A percentile compares a stretch with the other conserved stretches of the same genome.
Evolutionary conservation across 2,797 vertebrate genomes (phyloP).

Genomic region (Arctocebus calabarensis): DNA sequence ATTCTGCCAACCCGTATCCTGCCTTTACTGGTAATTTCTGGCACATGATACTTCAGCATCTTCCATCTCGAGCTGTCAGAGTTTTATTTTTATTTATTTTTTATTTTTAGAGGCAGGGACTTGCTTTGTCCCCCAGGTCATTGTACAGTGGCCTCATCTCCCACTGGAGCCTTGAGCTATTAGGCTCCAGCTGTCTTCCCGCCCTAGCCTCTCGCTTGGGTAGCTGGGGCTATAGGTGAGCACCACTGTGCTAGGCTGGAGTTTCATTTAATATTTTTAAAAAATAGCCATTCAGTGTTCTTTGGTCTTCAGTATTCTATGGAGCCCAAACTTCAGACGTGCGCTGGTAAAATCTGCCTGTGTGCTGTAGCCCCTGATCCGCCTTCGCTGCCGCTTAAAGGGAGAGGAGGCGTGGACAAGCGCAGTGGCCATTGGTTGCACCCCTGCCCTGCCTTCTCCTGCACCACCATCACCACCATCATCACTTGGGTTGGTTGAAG

Average conservation of each 20-base stretch:
- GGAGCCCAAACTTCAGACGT: background rate
- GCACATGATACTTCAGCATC: background rate
- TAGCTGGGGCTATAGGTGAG: background rate
- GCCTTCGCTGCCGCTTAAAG: background rate
- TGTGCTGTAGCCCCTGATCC: too few relatives aligned
- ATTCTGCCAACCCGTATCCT: background rate
- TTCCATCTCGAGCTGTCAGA: background rate
- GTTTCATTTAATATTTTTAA: background rate
- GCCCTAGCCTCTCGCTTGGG: background rate
- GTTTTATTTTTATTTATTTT: background rate
- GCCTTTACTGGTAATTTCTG: background rate
- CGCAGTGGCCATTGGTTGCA: too few relatives aligned
- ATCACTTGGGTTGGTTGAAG: too few relatives aligned
- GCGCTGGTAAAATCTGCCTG: background rate
- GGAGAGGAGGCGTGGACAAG: background rate
- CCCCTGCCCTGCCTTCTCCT: background rate
- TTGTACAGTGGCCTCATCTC: background rate
- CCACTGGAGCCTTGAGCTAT: background rate
- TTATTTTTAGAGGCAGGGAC: background rate
- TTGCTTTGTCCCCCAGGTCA: too few relatives aligned
- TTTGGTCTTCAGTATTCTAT: background rate
- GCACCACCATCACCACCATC: accelerated
- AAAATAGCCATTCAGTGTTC: too few relatives aligned
- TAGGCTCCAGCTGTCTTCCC: background rate
- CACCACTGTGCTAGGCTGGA: background rate